Percentiles rank a stretch among this genome's conserved stretches.
Conservation (phyloP, 37 sponge, comb jelly and placozoan genomes). For the Aplysina aerophoba region DNA sequence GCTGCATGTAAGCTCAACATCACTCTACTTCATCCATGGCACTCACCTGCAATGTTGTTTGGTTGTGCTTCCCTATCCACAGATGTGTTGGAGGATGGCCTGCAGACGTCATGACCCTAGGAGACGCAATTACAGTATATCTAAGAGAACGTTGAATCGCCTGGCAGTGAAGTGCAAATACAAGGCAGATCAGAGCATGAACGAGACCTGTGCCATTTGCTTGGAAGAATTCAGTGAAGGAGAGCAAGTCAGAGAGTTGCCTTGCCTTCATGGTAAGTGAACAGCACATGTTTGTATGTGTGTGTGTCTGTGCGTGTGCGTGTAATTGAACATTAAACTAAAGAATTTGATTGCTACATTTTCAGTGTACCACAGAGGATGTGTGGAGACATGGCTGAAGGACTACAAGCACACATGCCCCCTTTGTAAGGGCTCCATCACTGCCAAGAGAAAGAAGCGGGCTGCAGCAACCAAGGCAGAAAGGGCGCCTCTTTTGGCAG, state of each 20-base stretch:
- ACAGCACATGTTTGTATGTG: too few relatives aligned
- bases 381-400: conserved; percentile 90
- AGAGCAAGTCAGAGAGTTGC: conserved; percentile 78
- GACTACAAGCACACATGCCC: conserved; percentile 83
- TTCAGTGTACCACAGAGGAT: conserved; percentile 79
- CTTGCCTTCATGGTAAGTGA: conserved; percentile 88
- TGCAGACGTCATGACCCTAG: too few relatives aligned
- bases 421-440: conserved; percentile 75
- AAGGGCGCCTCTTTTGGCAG: background rate
- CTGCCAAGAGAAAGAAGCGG: background rate
- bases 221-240: conserved; percentile 88
- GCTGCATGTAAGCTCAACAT: too few relatives aligned
- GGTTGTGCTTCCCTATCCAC: background rate
- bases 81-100: too few relatives aligned
- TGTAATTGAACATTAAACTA: background rate
- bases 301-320: background rate
- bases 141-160: too few relatives aligned
- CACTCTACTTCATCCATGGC: too few relatives aligned
- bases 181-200: conserved; percentile 31
- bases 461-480: background rate
- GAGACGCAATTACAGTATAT: too few relatives aligned
- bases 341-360: background rate
- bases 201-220: conserved; percentile 87
- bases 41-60: too few relatives aligned
- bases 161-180: conserved; percentile 47